Evolutionary conservation across 2,888 invertebrate genomes (phyloP).

Genomic region (Pristionchus maxplancki): DNA sequence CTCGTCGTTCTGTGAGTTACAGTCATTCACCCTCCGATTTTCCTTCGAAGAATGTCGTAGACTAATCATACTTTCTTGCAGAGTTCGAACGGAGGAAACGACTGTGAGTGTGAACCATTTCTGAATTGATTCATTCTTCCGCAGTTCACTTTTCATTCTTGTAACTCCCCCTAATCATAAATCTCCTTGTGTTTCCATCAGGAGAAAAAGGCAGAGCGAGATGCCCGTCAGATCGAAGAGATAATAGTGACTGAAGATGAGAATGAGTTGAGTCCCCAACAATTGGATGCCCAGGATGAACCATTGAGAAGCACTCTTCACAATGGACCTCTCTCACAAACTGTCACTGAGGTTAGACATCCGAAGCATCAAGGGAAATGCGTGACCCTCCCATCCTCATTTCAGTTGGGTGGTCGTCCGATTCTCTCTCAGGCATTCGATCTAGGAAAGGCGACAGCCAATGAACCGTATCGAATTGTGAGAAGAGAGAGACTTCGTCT

Average conservation of each 20-base stretch:
- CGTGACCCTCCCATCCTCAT: background rate
- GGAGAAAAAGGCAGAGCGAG: background rate
- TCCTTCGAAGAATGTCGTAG: background rate
- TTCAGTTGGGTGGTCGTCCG: constrained; percentile 52
- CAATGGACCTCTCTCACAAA: constrained; percentile 51
- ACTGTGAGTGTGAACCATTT: background rate
- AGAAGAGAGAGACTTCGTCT: constrained; percentile 50
- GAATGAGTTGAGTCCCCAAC: constrained; percentile 14
- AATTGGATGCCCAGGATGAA: constrained; percentile 51
- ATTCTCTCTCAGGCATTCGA: constrained; percentile 53
- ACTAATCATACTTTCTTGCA: background rate
- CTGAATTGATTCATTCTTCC: background rate
- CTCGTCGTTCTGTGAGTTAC: constrained; percentile 23
- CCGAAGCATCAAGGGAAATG: background rate
- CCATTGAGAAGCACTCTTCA: constrained; percentile 41
- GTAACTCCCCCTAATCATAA: background rate
- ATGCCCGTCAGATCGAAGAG: constrained; percentile 14
- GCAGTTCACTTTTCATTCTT: background rate
- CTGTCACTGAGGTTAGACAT: constrained; percentile 50
- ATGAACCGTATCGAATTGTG: constrained; percentile 51
- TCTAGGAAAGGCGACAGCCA: constrained; percentile 45
- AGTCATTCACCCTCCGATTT: background rate
- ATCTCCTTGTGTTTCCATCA: background rate
- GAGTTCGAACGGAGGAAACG: constrained; percentile 29
- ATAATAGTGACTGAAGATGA: constrained; percentile 51